These are phyloP conservation scores for Sturnira hondurensis DNA, from an alignment of 2,113 vertebrate genomes.

Conservation along the genomic window DNA sequence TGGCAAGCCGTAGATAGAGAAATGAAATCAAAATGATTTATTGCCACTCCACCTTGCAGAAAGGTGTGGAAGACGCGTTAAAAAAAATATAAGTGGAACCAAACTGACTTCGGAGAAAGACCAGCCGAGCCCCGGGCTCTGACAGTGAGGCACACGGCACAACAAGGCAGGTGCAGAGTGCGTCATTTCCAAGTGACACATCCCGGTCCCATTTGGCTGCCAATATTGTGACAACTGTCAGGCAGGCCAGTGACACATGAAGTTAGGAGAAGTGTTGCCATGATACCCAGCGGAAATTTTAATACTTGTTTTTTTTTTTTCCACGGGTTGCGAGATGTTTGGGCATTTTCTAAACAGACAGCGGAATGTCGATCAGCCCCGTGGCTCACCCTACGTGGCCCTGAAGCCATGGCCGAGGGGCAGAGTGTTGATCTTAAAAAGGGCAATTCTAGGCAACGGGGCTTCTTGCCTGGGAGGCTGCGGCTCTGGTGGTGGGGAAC, in stretches of 20 bases:
- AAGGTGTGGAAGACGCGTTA: fast-evolving
- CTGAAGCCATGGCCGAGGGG: no score
- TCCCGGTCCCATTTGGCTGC: neutral
- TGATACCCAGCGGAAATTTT: neutral
- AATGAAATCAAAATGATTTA: neutral
- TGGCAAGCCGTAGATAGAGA: neutral
- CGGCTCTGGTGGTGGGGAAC: no score
- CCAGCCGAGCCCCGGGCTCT: fast-evolving
- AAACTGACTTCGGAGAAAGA: neutral
- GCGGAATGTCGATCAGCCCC: neutral
- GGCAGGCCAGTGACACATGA: neutral
- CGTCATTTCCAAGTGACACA: conserved; percentile 10
- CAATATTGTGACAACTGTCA: neutral
- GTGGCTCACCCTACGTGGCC: fast-evolving
- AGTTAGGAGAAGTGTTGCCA: neutral
- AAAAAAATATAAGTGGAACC: neutral
- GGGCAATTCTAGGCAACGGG: no score
- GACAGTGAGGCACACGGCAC: fast-evolving
- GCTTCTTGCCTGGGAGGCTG: no score
- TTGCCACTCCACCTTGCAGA: neutral
- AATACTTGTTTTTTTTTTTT: neutral
- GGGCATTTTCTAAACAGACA: conserved; percentile 29
- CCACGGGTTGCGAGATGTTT: neutral
- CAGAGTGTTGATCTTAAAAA: no score
- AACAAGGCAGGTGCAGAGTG: neutral